These are phyloP conservation scores for Molanna angustata DNA, from an alignment of 2,888 invertebrate genomes.

Conservation along the genomic window DNA sequence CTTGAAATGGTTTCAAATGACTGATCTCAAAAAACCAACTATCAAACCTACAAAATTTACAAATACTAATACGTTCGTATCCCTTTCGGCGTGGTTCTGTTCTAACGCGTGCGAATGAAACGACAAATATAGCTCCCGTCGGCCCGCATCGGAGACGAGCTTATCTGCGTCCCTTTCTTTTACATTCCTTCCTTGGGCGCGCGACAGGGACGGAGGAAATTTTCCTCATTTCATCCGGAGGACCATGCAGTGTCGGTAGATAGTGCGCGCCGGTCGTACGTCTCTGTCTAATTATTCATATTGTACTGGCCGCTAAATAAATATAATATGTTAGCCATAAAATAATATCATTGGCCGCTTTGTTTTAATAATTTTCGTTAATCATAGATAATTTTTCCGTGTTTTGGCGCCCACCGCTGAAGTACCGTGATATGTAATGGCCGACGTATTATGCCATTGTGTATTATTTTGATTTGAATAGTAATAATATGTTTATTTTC, in stretches of 20 bases:
- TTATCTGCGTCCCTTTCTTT: neutral
- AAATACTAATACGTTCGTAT: conserved; percentile 12
- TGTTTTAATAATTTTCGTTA: too few relatives aligned
- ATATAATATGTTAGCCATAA: too few relatives aligned
- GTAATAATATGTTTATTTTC: too few relatives aligned
- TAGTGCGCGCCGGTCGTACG: conserved; percentile 17
- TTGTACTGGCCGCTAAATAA: conserved; percentile 6
- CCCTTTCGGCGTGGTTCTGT: conserved; percentile 3
- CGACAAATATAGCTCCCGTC: neutral
- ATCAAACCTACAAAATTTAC: conserved; percentile 17
- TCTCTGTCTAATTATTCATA: conserved; percentile 4
- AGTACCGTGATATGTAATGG: too few relatives aligned
- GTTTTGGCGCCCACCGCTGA: too few relatives aligned
- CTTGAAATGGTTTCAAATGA: conserved; percentile 9
- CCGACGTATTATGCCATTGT: too few relatives aligned
- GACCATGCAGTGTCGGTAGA: conserved; percentile 13
- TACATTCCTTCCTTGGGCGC: too few relatives aligned
- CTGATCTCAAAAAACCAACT: conserved; percentile 24
- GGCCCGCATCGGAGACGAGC: neutral
- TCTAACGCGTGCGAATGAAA: conserved; percentile 4
- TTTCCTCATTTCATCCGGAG: neutral
- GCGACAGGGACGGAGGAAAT: too few relatives aligned
- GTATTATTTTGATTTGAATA: too few relatives aligned
- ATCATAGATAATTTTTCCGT: too few relatives aligned
- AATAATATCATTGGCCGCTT: too few relatives aligned